These are phyloP conservation scores for Donacobius atricapilla DNA, from an alignment of 2,113 vertebrate genomes.

Conservation along the genomic window DNA sequence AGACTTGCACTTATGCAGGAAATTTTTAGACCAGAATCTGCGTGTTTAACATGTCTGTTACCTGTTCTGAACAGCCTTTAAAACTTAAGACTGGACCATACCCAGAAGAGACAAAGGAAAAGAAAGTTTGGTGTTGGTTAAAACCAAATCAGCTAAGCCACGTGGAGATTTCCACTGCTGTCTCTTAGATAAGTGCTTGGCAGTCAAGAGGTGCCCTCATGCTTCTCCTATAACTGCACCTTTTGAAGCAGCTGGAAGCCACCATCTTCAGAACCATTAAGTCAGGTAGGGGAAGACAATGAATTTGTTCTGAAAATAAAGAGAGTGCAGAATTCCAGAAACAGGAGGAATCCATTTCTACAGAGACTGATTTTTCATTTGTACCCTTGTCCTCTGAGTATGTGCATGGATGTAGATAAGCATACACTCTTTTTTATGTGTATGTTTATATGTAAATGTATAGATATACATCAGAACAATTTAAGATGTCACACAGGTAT, in stretches of 20 bases:
- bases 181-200: neutral
- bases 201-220: neutral
- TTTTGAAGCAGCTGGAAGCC: neutral
- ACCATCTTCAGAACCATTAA: neutral
- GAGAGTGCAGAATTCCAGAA: neutral
- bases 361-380: neutral
- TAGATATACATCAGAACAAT: neutral
- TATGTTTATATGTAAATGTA: neutral
- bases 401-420: too few relatives aligned
- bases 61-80: neutral
- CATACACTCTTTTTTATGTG: neutral
- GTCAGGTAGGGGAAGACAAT: neutral
- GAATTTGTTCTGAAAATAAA: neutral
- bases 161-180: neutral
- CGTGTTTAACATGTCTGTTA: neutral
- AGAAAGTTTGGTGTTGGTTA: neutral
- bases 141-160: neutral
- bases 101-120: neutral
- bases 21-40: neutral
- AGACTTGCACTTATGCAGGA: neutral
- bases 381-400: neutral
- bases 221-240: neutral
- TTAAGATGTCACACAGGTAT: neutral
- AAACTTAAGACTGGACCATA: neutral
- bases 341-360: neutral